Evolutionary conservation across 2,113 vertebrate genomes (phyloP).

Genomic region (Nyctibius bracteatus): DNA sequence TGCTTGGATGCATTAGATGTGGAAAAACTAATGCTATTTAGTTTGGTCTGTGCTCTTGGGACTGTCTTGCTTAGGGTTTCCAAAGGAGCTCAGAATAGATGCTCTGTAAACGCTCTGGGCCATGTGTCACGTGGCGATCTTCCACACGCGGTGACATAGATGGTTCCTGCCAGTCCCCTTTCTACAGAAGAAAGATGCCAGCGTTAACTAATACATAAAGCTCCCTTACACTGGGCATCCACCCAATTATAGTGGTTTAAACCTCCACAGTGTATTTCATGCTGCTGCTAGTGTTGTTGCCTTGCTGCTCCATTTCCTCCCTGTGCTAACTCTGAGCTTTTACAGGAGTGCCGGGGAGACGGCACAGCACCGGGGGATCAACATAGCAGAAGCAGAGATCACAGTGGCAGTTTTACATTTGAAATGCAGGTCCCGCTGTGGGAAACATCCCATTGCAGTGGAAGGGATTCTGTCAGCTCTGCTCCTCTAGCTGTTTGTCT

Average conservation of each 20-base stretch:
- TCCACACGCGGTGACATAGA: neutral
- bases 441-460: rapidly evolving
- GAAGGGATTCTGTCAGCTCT: neutral
- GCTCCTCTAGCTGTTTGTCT: neutral
- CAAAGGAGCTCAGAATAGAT: neutral
- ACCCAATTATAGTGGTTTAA: neutral
- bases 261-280: neutral
- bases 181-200: neutral
- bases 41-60: neutral
- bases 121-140: neutral
- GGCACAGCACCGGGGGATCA: rapidly evolving
- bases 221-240: neutral
- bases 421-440: neutral
- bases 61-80: neutral
- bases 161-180: neutral
- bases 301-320: conserved; percentile 18
- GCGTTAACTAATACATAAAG: conserved; percentile 23
- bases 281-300: neutral
- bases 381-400: neutral
- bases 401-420: neutral
- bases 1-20: neutral
- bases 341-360: rapidly evolving
- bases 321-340: neutral
- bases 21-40: neutral
- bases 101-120: conserved; percentile 2